Base-by-base conservation (phyloP, 1,140 invertebrate genomes). In the Lordiphosa clarofinis region DNA sequence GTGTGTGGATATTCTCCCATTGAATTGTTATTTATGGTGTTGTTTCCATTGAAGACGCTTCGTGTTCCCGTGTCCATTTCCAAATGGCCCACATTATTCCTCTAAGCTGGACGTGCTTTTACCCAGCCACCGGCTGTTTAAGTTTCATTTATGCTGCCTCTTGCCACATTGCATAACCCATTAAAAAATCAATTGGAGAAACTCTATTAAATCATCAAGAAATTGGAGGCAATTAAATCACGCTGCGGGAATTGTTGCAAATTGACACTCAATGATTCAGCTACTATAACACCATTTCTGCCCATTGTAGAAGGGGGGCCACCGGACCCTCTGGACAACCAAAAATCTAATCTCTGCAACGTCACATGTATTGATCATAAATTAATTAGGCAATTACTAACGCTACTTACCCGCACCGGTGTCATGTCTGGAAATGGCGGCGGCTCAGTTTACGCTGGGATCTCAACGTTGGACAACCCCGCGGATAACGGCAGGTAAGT, bases 381-480 rank as follows among this genome's bases (percentile, higher is more conserved):
- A 81, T 64, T 64, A 48, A 62, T 81, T 68, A 54, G 38, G 37
- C 56, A 76, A 81, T 62, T 43, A 43, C 38, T 19, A 65, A 55
- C 53, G 31, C 50, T 46, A 43, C 31, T 52, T 64, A 31, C 40
- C 43, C 57, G 19, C 42, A 13, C 11, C 28, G 19, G 35, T 39
- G 38, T 19, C 37, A 48, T 47, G 46, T 11, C 28, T 56, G 50
- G 24, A 33, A 56, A 56, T 47, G 38, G 38, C 35, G 21, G 8
- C 38, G 60, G 38, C 7, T 42, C 78, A 84, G 78, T 84, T 47
- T 84, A 84, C 78, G 47, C 60, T 43, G 73, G 66, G 73, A 67
- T 84, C 48, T 78, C 78, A 36, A 63, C 79, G 56, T 57, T 63
- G 54, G 66, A 84, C 44, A 73, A 82, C 67, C 39, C 59, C 28